Evolutionary conservation across 2,797 vertebrate genomes (phyloP), one percentile per base, ranked within the genome.

Genomic region (Phoxinus dragarum): DNA sequence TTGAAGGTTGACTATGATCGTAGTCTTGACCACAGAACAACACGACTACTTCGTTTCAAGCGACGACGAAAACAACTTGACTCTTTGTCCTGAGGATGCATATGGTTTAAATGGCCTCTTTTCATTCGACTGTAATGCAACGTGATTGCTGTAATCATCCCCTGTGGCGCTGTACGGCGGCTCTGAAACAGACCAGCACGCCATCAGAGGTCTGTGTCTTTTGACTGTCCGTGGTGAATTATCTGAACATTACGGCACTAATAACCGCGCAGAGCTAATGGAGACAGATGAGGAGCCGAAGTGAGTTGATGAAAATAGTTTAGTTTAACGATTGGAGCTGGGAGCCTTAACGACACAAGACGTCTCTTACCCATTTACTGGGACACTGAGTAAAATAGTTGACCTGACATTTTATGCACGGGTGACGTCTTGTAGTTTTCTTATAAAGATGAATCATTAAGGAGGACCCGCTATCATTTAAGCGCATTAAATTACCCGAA

Each of bases 221-320:
- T 68, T 40, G 79, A 76, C 68, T 42, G 14, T 72, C 67, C 42
- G 23, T 1, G 0, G 44, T 86, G 85, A 86, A 86, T 68, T 86
- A 86, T 86, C 71, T 11, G 71, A 76, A 76, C 79, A 81, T 86
- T 81, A 81, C 12, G 1, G 14, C 71, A 75, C 79, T 86, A 81
- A 81, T 69, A 75, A 82, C 61, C 2, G 0, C 1, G 14, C 44
- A 54, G 47, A 38, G 61, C 36, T 86, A 86, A 81, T 86, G 73
- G 85, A 76, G 79, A 81, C 47, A 61, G 79, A 86, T 86, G 71
- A 86, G 72, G 36, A 86, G 44, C n/a, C 17, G 9, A 12, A 68
- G 27, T 36, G 69, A 76, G 61, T 49, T 80, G 76, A 85, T 72
- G 75, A 85, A 85, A 72, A 85, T 49, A 66, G 52, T 85, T 85